Base-by-base conservation (phyloP, 37 sponge, comb jelly and placozoan genomes). In the Chondrosia reniformis region DNA sequence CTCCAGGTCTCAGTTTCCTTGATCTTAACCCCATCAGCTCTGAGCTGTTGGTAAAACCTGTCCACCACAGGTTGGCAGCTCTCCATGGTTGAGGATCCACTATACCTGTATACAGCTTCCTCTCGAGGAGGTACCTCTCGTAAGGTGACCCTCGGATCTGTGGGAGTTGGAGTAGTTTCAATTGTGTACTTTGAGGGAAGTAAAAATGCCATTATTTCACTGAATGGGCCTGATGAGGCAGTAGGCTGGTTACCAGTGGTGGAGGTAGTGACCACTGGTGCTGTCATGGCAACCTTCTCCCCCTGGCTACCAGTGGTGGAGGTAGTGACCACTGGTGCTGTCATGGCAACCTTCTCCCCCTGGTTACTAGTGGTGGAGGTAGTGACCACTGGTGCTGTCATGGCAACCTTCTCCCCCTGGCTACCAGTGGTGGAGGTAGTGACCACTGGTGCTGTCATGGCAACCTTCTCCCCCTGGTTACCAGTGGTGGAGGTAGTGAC, bases 401-500 rank as follows among this genome's bases (percentile, higher is more conserved):
- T 49, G 52, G 52, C 52, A 19, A 49, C 52, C 52, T 49, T 49
- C 15, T 49, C 52, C 10, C 52, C 52, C 52, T 49, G 10, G 10
- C 15, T 15, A 49, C 52, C 52, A 49, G 52, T 49, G 6, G 61
- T 59, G 17, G 17, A 30, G n/a, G n/a, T n/a, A n/a, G n/a, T n/a
- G 7, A 59, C 22, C 6, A 59, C 61, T 6, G 61, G 61, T 30
- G 61, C 61, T 59, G 61, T 59, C 61, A 59, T 59, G 61, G 61
- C 61, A 19, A 59, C 61, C 61, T 59, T 59, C 22, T 59, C 61
- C 7, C 61, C 61, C n/a, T n/a, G n/a, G n/a, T n/a, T n/a, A n/a
- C n/a, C n/a, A n/a, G n/a, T n/a, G n/a, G n/a, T n/a, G 4, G 61
- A 30, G 7, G 61, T 59, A 6, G 61, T 59, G 22, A 59, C 28